Evolutionary conservation across 2,797 vertebrate species (phyloP).

Genomic region (Eidolon dupreanum): DNA sequence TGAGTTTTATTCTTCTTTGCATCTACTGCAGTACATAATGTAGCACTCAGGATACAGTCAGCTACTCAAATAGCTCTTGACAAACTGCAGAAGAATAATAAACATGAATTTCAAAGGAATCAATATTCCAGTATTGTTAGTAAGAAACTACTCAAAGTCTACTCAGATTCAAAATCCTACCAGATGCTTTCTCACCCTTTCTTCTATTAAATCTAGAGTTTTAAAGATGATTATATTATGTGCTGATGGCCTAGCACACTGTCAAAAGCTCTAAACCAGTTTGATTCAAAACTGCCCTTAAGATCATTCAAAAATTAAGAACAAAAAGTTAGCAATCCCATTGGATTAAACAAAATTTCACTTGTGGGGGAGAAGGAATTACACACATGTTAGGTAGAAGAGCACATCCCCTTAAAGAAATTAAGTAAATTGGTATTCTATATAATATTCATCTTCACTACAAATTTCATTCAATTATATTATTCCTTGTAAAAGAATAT

Average conservation of each 20-base stretch:
- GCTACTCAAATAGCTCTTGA: not conserved
- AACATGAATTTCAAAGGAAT: not conserved
- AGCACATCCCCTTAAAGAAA: not conserved
- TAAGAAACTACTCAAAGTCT: not conserved
- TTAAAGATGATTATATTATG: not conserved
- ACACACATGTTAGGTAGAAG: not conserved
- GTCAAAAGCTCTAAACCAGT: not conserved
- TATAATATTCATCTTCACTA: not conserved
- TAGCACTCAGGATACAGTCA: not conserved
- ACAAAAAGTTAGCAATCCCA: not conserved
- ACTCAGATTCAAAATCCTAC: not conserved
- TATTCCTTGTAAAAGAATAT: slow-evolving; percentile 6
- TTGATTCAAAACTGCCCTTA: slow-evolving; percentile 5
- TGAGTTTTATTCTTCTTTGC: not conserved
- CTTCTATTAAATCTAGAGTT: not conserved
- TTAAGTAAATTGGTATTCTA: not conserved
- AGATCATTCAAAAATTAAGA: not conserved
- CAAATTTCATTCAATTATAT: not conserved
- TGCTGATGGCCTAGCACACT: not conserved
- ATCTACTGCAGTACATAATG: not conserved
- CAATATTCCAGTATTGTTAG: not conserved
- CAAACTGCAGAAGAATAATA: not conserved
- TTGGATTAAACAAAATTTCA: not conserved
- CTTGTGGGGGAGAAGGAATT: not conserved
- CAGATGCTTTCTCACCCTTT: not conserved